A percentile compares a stretch with the other conserved stretches of the same genome.
Conservation (phyloP, 2,113 vertebrate species). For the Polyodon spathula region DNA sequence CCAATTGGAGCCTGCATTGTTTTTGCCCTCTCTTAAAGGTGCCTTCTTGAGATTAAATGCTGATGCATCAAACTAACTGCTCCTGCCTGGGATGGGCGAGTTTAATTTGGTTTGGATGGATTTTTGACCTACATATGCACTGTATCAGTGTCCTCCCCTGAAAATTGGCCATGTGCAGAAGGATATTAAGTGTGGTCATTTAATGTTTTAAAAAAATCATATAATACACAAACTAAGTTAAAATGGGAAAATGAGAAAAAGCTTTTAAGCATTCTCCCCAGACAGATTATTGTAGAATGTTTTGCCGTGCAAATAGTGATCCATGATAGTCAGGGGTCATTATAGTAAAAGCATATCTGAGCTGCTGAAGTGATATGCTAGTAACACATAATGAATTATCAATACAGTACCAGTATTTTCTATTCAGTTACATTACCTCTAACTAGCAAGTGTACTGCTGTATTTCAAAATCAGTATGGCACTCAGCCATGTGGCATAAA, state of each 20-base stretch:
- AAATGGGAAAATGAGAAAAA: slow-evolving; percentile 68
- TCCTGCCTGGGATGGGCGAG: slow-evolving; percentile 41
- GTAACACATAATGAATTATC: slow-evolving; percentile 65
- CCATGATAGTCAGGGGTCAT: slow-evolving; percentile 58
- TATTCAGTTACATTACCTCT: slow-evolving; percentile 50
- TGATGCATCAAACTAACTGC: slow-evolving; percentile 42
- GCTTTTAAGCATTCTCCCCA: slow-evolving; percentile 71
- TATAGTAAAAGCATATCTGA: slow-evolving; percentile 57
- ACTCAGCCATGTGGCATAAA: slow-evolving; percentile 44
- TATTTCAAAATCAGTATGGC: slow-evolving; percentile 42
- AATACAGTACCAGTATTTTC: slow-evolving; percentile 32
- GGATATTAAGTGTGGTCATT: slow-evolving; percentile 71
- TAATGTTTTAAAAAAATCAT: slow-evolving; percentile 65
- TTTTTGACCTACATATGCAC: slow-evolving; percentile 57
- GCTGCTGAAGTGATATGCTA: slow-evolving; percentile 32
- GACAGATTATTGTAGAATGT: slow-evolving; percentile 35
- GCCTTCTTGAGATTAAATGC: slow-evolving; percentile 69
- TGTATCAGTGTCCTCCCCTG: slow-evolving; percentile 54
- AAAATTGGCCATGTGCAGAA: slow-evolving; percentile 60
- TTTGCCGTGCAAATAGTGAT: slow-evolving; percentile 38
- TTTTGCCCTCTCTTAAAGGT: slow-evolving; percentile 57
- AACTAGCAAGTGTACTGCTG: slow-evolving; percentile 60
- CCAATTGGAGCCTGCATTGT: slow-evolving; percentile 51
- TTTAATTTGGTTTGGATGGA: slow-evolving; percentile 62
- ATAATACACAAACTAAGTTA: slow-evolving; percentile 76